Evolutionary conservation across 2,888 invertebrate species (phyloP).

Genomic region (Agrotis segetum): DNA sequence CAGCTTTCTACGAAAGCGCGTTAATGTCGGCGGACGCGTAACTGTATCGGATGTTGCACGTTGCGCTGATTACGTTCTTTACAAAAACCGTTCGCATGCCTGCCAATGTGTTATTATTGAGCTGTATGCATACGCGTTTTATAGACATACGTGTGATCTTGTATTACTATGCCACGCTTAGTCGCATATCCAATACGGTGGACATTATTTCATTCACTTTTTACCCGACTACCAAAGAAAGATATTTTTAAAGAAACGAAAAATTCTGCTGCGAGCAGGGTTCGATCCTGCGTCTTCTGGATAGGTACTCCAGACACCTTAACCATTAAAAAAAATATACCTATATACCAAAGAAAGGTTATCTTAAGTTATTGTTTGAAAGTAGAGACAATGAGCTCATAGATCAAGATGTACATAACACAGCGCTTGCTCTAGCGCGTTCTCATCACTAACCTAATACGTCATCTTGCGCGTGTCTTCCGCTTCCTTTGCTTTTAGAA

Average conservation of each 20-base stretch:
- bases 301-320: too few species aligned
- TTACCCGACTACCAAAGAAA: too few species aligned
- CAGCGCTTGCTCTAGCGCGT: too few species aligned
- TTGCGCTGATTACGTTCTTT: conserved; percentile 73
- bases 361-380: too few species aligned
- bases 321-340: too few species aligned
- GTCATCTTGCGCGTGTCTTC: conserved; percentile 35
- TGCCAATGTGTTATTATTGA: conserved; percentile 62
- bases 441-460: conserved; percentile 22
- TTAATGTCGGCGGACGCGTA: conserved; percentile 70
- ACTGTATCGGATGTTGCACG: conserved; percentile 76
- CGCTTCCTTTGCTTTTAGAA: conserved; percentile 31
- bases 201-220: neutral
- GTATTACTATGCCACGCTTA: conserved; percentile 8
- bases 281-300: too few species aligned
- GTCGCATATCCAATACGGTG: conserved; percentile 1
- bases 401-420: conserved; percentile 21
- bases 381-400: conserved; percentile 17
- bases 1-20: conserved; percentile 66
- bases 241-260: too few species aligned
- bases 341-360: too few species aligned
- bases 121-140: conserved; percentile 36
- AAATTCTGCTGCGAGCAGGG: too few species aligned
- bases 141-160: conserved; percentile 14
- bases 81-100: conserved; percentile 75